Base-by-base conservation (phyloP, 1,140 invertebrate genomes). In the Papilio dardanus region DNA sequence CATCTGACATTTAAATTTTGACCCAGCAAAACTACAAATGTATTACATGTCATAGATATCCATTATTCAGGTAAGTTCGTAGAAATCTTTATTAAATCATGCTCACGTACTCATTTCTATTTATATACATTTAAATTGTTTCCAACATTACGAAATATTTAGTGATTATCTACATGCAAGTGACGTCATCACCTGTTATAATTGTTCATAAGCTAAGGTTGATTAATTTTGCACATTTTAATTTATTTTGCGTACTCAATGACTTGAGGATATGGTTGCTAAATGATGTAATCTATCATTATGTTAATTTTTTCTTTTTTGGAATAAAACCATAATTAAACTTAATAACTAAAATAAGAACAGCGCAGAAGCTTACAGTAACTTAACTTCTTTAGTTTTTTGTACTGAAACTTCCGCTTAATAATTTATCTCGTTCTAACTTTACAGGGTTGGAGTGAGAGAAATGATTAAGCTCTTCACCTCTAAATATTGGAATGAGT, bases 11-110 rank as follows among this genome's bases (percentile, higher is more conserved):
- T 58, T 58, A 58, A 58, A 58, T 58, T 58, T 24, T 58, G 21
- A 58, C 54, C 21, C 8, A 8, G 50, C 50, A 24, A 24, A 24
- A 54, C 50, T 54, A 24, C 19, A 54, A 54, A 54, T 8, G 50
- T 54, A 54, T 54, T 24, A 54, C 21, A 54, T 54, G 21, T 24
- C 21, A 54, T 54, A 2, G 8, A 54, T 24, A 24, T 54, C 50
- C 50, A 54, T 54, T 58, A 58, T 28, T 58, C 21, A 58, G 12
- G 10, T 58, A 28, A 28, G 21, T 58, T 58, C 54, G 54, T 58
- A 58, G 54, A 28, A 58, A 58, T 58, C 54, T 58, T 12, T 58
- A 58, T 14, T 58, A 58, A 58, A 58, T 58, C 54, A 58, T 58
- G 3, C 54, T 28, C 21, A 58, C 5, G 14, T 58, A 12, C 24